Conservation (phyloP, 2,797 vertebrate species). For the Allobates femoralis region DNA sequence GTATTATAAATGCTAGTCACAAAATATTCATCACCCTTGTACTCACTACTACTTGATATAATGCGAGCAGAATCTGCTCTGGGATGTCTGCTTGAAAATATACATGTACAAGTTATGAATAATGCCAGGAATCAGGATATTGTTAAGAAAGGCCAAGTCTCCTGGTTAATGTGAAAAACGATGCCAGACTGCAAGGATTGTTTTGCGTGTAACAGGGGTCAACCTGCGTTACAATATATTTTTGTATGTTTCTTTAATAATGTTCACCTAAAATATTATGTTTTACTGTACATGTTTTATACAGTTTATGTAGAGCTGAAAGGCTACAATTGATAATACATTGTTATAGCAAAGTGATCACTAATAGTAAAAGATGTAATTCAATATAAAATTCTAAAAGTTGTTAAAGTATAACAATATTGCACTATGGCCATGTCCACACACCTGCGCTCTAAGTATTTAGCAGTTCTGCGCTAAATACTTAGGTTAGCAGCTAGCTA, state of each 20-base stretch:
- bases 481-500: no score
- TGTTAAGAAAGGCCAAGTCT: neutral
- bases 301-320: neutral
- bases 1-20: constrained; percentile 15
- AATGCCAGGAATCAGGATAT: constrained; percentile 19
- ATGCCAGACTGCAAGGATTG: neutral
- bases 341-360: neutral
- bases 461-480: no score
- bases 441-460: no score
- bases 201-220: neutral
- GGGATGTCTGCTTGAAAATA: constrained; percentile 18
- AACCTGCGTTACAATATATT: neutral
- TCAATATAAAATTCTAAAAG: no score
- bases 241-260: neutral
- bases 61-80: constrained; percentile 1
- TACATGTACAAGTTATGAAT: constrained; percentile 24
- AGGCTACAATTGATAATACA: neutral
- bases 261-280: neutral
- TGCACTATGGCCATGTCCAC: no score
- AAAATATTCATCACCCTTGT: constrained; percentile 25
- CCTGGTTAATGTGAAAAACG: constrained; percentile 27
- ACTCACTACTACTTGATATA: constrained; percentile 13
- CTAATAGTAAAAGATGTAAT: no score
- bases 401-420: no score
- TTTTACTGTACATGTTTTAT: neutral